Evolutionary conservation across 1,140 invertebrate species (phyloP), one percentile per base, ranked within the genome.

Genomic region (Pygmarrhopalites habei): DNA sequence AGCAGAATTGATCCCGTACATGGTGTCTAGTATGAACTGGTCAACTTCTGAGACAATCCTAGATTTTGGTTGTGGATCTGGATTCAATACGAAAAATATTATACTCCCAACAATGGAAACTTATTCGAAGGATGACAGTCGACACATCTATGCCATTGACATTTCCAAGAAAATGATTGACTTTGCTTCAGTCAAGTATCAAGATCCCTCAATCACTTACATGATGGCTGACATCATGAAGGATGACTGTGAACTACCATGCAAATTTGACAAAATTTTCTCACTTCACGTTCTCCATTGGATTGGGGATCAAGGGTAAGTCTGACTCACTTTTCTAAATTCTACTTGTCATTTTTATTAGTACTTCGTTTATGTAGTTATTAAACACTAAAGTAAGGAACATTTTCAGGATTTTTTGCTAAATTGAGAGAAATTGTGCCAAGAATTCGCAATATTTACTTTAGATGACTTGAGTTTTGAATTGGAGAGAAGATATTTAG

Each of bases 61-160:
- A 15, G 69, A 71, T 49, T 68, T 71, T 56, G 69, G 69, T n/a
- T 71, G 69, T 52, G 69, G 69, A 0, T 66, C 66, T 30, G 69
- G 69, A 15, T 71, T 49, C 61, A 65, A 63, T 28, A 71, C 69
- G 1, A 63, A 60, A 41, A 60, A 71, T 41, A 58, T 71, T 19
- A 25, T 71, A 14, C 32, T 66, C 19, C 66, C 66, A 19, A 5
- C 58, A 5, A 10, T 71, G 12, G 35, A 63, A 15, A 51, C 39
- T 14, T 21, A 21, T 29, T 56, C 25, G 3, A 7, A 14, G 2
- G 53, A 56, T 41, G 53, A 41, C 12, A 19, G 5, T 4, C 25
- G 15, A n/a, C 29, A n/a, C 32, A 44, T 43, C 25, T 64, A 66
- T 35, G 69, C 60, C 12, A 53, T 68, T 41, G 69, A 71, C 58